These are phyloP conservation scores for Sciurus niger DNA, from an alignment of 2,113 vertebrate species.

Conservation along the genomic window DNA sequence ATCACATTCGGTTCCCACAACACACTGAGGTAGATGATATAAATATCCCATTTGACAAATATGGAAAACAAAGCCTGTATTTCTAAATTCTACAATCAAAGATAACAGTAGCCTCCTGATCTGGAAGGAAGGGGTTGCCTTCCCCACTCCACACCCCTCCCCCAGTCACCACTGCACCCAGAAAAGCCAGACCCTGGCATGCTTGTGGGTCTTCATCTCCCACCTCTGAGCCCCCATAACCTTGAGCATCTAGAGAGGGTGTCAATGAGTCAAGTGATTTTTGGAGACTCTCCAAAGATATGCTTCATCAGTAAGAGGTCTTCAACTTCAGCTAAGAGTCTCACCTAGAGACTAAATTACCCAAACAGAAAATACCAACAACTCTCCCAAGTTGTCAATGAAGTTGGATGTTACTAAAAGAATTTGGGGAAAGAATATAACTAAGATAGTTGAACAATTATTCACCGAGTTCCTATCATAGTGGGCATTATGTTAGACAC, in stretches of 20 bases:
- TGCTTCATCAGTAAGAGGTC: not conserved
- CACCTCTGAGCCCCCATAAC: not conserved
- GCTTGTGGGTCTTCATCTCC: not conserved
- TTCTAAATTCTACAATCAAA: not conserved
- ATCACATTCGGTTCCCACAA: slow-evolving; percentile 34
- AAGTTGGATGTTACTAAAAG: not conserved
- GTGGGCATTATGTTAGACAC: slow-evolving; percentile 21
- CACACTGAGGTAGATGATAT: not conserved
- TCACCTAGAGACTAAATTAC: slow-evolving; percentile 40
- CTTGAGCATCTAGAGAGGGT: slow-evolving; percentile 1
- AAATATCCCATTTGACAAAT: slow-evolving; percentile 37
- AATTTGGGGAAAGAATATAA: slow-evolving; percentile 8
- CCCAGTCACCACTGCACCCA: not conserved
- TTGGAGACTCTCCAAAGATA: slow-evolving; percentile 30
- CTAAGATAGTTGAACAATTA: slow-evolving; percentile 10
- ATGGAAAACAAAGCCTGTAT: not conserved
- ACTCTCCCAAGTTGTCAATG: not conserved
- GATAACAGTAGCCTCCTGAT: not conserved
- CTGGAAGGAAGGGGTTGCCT: not conserved
- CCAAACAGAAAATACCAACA: slow-evolving; percentile 26
- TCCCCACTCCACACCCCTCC: not conserved
- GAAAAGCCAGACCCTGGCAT: not conserved
- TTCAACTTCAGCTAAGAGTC: not conserved
- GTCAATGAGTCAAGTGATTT: not conserved
- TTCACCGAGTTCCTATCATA: slow-evolving; percentile 8